Evolutionary conservation across 2,113 vertebrate genomes (phyloP).

Genomic region (Alouatta palliata): DNA sequence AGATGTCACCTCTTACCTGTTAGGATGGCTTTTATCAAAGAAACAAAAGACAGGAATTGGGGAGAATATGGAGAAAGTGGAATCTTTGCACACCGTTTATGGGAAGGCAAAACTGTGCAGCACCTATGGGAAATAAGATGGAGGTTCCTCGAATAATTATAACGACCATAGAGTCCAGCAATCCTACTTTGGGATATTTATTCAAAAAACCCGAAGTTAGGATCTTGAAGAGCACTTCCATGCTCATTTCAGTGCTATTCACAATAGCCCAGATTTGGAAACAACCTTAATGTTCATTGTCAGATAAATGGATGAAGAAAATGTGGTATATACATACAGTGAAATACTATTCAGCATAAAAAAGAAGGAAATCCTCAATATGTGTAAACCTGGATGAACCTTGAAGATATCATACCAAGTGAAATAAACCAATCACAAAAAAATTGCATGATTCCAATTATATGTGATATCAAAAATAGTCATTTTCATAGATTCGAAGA

Average conservation of each 20-base stretch:
- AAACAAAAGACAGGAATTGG: background rate
- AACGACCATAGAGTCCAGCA: background rate
- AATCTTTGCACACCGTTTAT: fast-evolving
- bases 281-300: background rate
- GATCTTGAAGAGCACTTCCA: background rate
- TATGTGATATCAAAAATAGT: background rate
- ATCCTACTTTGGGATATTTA: background rate
- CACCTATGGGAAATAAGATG: background rate
- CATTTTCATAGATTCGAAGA: background rate
- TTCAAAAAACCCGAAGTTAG: background rate
- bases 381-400: background rate
- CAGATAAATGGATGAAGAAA: background rate
- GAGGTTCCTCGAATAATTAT: background rate
- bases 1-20: background rate
- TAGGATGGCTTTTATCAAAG: background rate
- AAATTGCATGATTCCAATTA: background rate
- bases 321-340: too few species aligned
- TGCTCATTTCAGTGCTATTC: background rate
- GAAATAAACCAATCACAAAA: background rate
- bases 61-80: background rate
- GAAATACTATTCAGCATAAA: background rate
- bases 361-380: background rate
- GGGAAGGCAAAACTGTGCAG: background rate
- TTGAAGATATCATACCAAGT: background rate
- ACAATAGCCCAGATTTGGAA: background rate